Base-by-base conservation (phyloP, 2,888 invertebrate genomes). In the Smittia aterrima region DNA sequence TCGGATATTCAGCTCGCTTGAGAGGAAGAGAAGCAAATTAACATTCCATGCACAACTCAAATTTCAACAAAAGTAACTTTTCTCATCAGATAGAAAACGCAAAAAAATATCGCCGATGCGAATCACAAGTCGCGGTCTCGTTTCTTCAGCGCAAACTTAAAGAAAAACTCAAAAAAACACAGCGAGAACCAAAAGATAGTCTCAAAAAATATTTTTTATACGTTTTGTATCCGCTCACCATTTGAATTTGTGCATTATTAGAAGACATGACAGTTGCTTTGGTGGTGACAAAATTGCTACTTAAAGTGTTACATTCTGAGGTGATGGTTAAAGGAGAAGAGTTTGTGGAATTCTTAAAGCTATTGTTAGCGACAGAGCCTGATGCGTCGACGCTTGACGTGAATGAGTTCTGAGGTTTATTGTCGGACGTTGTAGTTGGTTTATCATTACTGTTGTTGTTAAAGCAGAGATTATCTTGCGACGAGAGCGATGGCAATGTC, bases 401-500 rank as follows among this genome's bases (percentile, higher is more conserved):
- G 13, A 27, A 27, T 27, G 66, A 11, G 24, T 20, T 1, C 27
- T 13, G 68, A 11, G 53, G 1, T 16, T 70, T 70, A 22, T n/a
- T 32, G 27, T 54, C 71, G 11, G 22, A 27, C 18, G 41, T 47
- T n/a, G 27, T 54, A 6, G 13, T 4, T 1, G 2, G 7, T 16
- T 58, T 58, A 27, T 64, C 64, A 16, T 13, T 64, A 2, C 53
- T 24, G 18, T 9, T 54, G 16, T 20, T 64, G 24, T 62, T 72
- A 72, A 72, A 72, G 62, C 75, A 75, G 22, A 74, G 68, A 62
- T 73, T 74, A 75, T 78, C 78, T 74, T 77, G 78, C 67, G 76
- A 76, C 66, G 79, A 79, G 75, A 92, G 89, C 84, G 91, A 91
- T 83, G 93, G 92, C 86, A 92, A 89, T 83, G 92, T 92, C 88